phyloP scores from a whole-genome alignment of 1,140 invertebrate species.

The Bombus terrestris region DNA sequence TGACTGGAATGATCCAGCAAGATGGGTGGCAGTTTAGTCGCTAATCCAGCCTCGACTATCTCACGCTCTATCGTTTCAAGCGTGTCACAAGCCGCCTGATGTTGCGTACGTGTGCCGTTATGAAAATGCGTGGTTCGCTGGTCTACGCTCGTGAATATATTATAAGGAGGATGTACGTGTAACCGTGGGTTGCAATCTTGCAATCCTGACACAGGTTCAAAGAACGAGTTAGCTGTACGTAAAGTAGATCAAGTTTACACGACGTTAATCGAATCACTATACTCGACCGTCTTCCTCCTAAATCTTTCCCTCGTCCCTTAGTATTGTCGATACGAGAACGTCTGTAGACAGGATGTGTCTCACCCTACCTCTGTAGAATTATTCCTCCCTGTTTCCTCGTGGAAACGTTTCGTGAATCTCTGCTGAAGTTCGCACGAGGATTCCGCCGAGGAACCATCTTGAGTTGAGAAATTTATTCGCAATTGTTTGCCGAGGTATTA shows the following conservation, averaged over 20 bases:
- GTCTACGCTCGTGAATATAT: not conserved
- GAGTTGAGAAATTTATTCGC: conserved; percentile 18
- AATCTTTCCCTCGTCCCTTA: not conserved
- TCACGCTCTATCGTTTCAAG: conserved; percentile 34
- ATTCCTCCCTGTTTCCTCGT: not conserved
- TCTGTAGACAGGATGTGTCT: not conserved
- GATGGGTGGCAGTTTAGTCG: not conserved
- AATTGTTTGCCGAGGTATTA: conserved; percentile 20
- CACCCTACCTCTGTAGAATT: not conserved
- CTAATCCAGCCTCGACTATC: conserved; percentile 31
- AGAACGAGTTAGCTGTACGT: conserved; percentile 14
- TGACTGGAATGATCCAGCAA: conserved; percentile 52
- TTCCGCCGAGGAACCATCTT: not conserved
- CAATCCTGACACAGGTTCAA: not conserved
- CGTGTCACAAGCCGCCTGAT: not conserved
- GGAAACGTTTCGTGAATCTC: not conserved
- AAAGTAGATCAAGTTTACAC: conserved; percentile 57
- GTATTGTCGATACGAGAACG: not conserved
- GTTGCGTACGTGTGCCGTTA: conserved; percentile 44
- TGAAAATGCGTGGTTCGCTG: conserved; percentile 31
- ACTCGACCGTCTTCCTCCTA: not conserved
- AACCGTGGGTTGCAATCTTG: not conserved
- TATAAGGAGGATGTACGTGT: conserved; percentile 14
- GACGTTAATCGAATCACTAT: conserved; percentile 49
- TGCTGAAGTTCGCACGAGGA: conserved; percentile 3